A percentile compares a stretch with the other conserved stretches of the same genome.
These are phyloP conservation scores for Drosophila kokeensis DNA, from an alignment of 2,888 invertebrate species.

Conservation along the genomic window DNA sequence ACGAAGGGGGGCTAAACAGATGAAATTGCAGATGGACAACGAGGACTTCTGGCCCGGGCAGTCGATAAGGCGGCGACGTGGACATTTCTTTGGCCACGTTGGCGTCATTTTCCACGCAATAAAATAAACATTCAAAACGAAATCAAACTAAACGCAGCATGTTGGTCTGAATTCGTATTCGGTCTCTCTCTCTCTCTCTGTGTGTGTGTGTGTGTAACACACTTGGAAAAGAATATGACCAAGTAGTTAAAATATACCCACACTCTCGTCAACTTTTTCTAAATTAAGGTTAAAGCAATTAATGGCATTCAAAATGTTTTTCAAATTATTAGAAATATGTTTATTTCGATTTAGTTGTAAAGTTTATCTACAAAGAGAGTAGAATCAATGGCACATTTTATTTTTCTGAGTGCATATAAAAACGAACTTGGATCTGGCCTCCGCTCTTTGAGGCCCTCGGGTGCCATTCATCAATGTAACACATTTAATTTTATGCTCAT, in stretches of 20 bases:
- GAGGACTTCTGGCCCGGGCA: constrained; percentile 8
- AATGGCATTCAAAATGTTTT: background rate
- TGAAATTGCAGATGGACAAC: constrained; percentile 25
- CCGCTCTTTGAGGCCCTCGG: background rate
- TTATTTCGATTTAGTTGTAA: background rate
- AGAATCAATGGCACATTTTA: background rate
- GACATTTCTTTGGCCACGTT: constrained; percentile 83
- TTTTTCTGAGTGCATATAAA: constrained; percentile 7
- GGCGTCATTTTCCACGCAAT: constrained; percentile 84
- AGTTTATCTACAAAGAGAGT: background rate
- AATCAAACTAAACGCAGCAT: constrained; percentile 82
- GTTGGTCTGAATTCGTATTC: constrained; percentile 23
- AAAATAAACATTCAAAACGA: constrained; percentile 84
- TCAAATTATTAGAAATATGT: background rate
- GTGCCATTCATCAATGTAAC: constrained; percentile 77
- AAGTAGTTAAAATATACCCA: background rate
- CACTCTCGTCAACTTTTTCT: background rate
- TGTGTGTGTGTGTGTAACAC: background rate
- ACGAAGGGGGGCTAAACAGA: background rate
- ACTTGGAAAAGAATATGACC: background rate
- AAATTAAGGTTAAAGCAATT: background rate
- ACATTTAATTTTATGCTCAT: constrained; percentile 83
- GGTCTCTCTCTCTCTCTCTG: background rate
- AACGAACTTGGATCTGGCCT: background rate
- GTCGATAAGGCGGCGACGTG: constrained; percentile 60